phyloP scores from a whole-genome alignment of 2,888 invertebrate genomes.

The Scrobipalpa costella region DNA sequence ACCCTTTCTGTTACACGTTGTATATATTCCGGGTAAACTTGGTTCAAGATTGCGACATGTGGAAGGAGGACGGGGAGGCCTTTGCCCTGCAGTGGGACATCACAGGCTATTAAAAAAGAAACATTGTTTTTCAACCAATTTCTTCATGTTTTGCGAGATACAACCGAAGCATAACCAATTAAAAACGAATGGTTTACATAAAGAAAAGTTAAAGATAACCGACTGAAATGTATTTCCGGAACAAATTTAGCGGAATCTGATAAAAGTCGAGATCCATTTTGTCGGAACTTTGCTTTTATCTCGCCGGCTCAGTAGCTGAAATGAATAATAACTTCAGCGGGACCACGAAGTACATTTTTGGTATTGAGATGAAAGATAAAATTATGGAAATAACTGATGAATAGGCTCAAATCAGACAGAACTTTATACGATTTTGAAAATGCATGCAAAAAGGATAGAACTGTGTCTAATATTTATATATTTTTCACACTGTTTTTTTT shows the following conservation, averaged over 20 bases:
- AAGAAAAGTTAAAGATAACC: slow-evolving; percentile 49
- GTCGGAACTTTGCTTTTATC: slow-evolving; percentile 62
- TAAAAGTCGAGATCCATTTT: slow-evolving; percentile 58
- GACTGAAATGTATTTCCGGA: slow-evolving; percentile 44
- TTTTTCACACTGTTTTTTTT: no score
- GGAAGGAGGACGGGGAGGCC: no score
- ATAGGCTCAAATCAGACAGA: no score
- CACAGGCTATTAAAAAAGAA: no score
- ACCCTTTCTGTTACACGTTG: no score
- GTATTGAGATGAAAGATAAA: neutral
- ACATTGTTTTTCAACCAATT: neutral
- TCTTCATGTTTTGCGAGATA: neutral
- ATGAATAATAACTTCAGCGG: slow-evolving; percentile 31
- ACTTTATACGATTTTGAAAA: no score
- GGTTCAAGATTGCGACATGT: no score
- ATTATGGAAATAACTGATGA: no score
- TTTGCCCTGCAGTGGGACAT: no score
- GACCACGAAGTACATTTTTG: neutral
- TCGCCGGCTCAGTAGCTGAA: slow-evolving; percentile 33
- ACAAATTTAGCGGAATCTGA: slow-evolving; percentile 51
- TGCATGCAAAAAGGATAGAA: no score
- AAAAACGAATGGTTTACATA: slow-evolving; percentile 45
- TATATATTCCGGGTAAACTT: no score
- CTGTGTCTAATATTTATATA: no score
- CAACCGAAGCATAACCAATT: slow-evolving; percentile 35